Conservation (phyloP, 1,140 invertebrate genomes). For the Drosophila subpulchrella region DNA sequence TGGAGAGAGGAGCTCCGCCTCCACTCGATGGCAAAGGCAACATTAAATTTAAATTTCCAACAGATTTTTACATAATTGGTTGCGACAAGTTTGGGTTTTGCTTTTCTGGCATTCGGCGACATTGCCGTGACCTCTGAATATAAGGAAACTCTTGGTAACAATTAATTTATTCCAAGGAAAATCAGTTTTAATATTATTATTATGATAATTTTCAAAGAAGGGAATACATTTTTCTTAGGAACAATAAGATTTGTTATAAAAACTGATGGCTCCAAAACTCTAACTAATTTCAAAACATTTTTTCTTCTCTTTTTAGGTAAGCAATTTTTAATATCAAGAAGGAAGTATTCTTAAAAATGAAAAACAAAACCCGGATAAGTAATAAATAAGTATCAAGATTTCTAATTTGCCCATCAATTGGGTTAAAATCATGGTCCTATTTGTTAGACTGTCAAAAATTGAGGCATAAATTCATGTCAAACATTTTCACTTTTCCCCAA, state of each 20-base stretch:
- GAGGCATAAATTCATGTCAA: slow-evolving; percentile 33
- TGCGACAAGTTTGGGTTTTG: slow-evolving; percentile 24
- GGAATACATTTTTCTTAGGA: too few species aligned
- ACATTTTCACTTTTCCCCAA: slow-evolving; percentile 36
- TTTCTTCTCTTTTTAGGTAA: slow-evolving; percentile 37
- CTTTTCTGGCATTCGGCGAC: slow-evolving; percentile 15
- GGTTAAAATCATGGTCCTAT: slow-evolving; percentile 3
- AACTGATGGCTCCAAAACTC: too few species aligned
- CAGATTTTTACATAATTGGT: slow-evolving; percentile 52
- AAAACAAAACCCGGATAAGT: slow-evolving; percentile 14
- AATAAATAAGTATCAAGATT: slow-evolving; percentile 11
- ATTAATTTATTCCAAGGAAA: slow-evolving; percentile 27
- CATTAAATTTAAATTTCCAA: slow-evolving; percentile 37
- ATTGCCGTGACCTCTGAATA: slow-evolving; percentile 15
- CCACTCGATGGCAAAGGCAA: background rate
- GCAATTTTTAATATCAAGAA: background rate
- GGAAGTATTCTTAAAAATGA: too few species aligned
- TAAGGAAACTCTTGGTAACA: background rate
- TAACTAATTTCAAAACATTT: background rate
- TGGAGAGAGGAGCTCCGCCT: too few species aligned
- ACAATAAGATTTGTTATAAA: too few species aligned
- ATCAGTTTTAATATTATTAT: background rate
- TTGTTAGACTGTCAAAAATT: slow-evolving; percentile 10
- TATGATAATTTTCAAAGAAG: background rate
- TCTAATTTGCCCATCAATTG: slow-evolving; percentile 17